A percentile compares a stretch with the other conserved stretches of the same genome.
phyloP scores from a whole-genome alignment of 2,113 vertebrate genomes.

The Aplodontia rufa region DNA sequence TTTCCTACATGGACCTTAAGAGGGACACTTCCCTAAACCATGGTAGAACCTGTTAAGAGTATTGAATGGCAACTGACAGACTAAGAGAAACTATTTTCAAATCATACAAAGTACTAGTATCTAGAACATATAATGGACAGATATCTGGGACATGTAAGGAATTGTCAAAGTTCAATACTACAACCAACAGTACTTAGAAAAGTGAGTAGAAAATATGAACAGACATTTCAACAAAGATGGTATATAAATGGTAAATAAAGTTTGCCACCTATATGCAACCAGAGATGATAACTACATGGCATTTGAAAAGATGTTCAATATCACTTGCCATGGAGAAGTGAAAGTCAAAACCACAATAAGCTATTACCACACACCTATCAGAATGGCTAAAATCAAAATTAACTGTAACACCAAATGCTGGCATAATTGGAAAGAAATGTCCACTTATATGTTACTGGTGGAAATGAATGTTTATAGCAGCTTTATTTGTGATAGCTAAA shows the following conservation, averaged over 20 bases:
- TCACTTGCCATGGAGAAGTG: neutral
- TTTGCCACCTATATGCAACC: neutral
- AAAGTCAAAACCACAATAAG: neutral
- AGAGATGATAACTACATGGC: neutral
- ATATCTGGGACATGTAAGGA: neutral
- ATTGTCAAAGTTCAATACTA: neutral
- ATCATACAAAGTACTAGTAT: neutral
- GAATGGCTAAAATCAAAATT: neutral
- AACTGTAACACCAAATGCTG: neutral
- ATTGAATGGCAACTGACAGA: neutral
- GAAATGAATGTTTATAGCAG: neutral
- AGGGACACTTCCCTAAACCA: neutral
- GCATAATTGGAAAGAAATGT: neutral
- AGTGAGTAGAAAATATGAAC: neutral
- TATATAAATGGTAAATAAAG: constrained; percentile 1
- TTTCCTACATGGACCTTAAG: neutral
- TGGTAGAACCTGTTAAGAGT: neutral
- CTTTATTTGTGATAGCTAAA: neutral
- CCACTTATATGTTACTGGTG: neutral
- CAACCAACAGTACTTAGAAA: neutral
- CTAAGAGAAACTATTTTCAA: neutral
- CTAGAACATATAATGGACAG: neutral
- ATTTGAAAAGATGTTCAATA: neutral
- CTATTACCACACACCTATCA: neutral
- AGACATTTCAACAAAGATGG: neutral